Evolutionary conservation across 2,888 invertebrate species (phyloP), one percentile per base, ranked within the genome.

Genomic region (Mimas tiliae): DNA sequence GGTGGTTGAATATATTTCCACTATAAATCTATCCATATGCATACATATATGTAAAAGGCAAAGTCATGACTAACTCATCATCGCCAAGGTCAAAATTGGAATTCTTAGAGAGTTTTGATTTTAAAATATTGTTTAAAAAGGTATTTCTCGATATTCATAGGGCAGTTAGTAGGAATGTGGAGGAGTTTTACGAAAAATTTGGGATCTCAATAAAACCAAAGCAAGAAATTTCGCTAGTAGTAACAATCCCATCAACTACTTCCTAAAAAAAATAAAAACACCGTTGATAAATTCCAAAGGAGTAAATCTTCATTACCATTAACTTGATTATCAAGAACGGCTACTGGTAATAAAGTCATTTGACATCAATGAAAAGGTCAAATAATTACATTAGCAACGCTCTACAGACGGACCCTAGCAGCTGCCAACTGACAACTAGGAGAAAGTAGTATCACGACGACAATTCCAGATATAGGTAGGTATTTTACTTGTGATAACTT

Each of bases 331-430:
- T 65, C 19, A 48, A 53, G 65, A 34, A 63, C 45, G 48, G 47
- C 52, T 58, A 52, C 65, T 48, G 9, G 34, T 47, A 67, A 64
- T 55, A 65, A 67, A 64, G 64, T 51, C 79, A 90, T 88, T 90
- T 90, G 89, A 88, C 86, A 84, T 81, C 84, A 89, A 89, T 90
- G 82, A 83, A 89, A 87, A 90, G 90, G 89, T 90, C 91, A 84
- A 69, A 70, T 90, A 88, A 89, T 91, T 87, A 80, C 81, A 88
- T 91, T 89, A 90, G 81, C 85, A 78, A 67, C 72, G 79, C 73
- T 76, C 78, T 85, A 80, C 78, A 76, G 81, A 77, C 70, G 76
- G 75, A 75, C 80, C 77, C 71, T 70, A 63, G 72, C 67, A 65
- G 69, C 34, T 58, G 64, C 45, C 33, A 45, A n/a, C 45, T 47